Conservation (phyloP, 2,888 invertebrate genomes). For the Drosophila yooni region DNA sequence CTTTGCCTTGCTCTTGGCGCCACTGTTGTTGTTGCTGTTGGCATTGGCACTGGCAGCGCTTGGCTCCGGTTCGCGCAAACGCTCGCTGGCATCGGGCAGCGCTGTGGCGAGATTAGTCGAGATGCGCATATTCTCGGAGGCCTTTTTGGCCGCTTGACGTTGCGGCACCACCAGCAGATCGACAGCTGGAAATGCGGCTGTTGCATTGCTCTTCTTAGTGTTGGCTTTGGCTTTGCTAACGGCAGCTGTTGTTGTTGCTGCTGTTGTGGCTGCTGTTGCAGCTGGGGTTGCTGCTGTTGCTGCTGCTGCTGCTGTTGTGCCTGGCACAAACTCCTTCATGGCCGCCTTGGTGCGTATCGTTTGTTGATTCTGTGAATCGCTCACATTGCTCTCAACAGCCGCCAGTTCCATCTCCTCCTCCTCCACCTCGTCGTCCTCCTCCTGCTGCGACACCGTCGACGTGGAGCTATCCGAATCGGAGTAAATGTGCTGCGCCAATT, state of each 20-base stretch:
- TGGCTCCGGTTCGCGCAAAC: constrained; percentile 60
- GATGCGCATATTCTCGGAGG: constrained; percentile 92
- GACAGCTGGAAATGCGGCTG: constrained; percentile 86
- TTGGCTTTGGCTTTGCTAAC: constrained; percentile 36
- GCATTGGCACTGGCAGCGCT: constrained; percentile 6
- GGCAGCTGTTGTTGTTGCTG: constrained; percentile 45
- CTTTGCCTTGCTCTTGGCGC: constrained; percentile 71
- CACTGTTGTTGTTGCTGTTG: constrained; percentile 47
- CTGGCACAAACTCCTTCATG: constrained; percentile 91
- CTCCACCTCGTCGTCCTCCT: constrained; percentile 37
- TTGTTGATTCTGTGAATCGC: constrained; percentile 89
- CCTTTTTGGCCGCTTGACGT: constrained; percentile 95
- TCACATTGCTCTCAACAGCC: constrained; percentile 88
- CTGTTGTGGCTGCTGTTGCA: constrained; percentile 41
- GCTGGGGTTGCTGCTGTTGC: constrained; percentile 53
- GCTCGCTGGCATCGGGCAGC: constrained; percentile 57
- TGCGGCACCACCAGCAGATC: constrained; percentile 94
- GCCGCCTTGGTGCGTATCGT: constrained; percentile 92
- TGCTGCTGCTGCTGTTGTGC: constrained; percentile 58
- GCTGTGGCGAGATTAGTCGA: constrained; percentile 86
- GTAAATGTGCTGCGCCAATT: constrained; percentile 91
- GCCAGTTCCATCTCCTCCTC: constrained; percentile 77
- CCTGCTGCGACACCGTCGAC: constrained; percentile 44
- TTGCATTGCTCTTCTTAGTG: constrained; percentile 24
- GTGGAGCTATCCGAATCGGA: constrained; percentile 89